phyloP scores from a whole-genome alignment of 2,797 vertebrate genomes.

The Pristis pectinata region DNA sequence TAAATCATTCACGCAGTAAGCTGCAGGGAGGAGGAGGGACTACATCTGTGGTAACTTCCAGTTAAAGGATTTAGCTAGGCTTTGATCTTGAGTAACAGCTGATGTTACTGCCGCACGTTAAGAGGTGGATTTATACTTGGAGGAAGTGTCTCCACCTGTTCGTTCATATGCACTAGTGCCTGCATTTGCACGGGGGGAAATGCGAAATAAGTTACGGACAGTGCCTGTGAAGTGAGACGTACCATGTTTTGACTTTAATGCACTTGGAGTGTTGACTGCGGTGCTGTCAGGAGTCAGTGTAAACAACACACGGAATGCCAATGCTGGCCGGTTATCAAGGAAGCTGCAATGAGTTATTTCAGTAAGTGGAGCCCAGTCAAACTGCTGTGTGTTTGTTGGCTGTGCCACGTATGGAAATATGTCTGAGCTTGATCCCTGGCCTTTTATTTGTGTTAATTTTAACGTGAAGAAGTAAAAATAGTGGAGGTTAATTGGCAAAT shows the following conservation, averaged over 20 bases:
- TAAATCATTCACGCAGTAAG: neutral
- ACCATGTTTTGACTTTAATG: slow-evolving; percentile 27
- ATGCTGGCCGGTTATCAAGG: neutral
- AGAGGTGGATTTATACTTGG: slow-evolving; percentile 18
- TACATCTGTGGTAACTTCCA: neutral
- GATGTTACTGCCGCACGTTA: neutral
- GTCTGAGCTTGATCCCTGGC: neutral
- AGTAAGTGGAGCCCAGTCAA: slow-evolving; percentile 3
- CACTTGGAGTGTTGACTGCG: neutral
- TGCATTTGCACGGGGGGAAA: neutral
- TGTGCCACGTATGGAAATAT: slow-evolving; percentile 29
- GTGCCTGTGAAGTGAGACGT: neutral
- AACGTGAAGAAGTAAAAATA: neutral
- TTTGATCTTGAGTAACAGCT: slow-evolving; percentile 26
- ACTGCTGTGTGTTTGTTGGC: slow-evolving; percentile 25
- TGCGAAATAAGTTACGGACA: neutral
- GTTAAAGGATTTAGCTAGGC: neutral
- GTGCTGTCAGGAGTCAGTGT: slow-evolving; percentile 26
- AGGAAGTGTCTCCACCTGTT: slow-evolving; percentile 15
- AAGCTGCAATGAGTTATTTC: slow-evolving; percentile 23
- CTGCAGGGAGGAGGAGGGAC: neutral
- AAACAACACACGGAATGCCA: neutral
- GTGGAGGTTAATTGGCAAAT: neutral
- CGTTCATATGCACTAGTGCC: neutral
- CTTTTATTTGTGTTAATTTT: neutral